Evolutionary conservation across 2,113 vertebrate species (phyloP).

Genomic region (Notothenia coriiceps): DNA sequence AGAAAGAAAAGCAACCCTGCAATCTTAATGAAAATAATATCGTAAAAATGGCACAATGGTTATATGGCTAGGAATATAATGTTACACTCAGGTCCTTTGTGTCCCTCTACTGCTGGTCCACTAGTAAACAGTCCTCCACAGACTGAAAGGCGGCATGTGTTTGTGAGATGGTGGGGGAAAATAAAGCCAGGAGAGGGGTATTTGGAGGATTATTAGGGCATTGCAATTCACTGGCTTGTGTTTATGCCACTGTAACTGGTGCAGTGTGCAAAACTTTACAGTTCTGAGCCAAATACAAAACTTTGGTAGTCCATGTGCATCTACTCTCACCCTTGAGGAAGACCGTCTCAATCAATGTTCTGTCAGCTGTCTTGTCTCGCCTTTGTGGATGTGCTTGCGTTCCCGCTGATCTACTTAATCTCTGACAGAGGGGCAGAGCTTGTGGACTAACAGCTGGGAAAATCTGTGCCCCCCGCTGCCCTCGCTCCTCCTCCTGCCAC

Average conservation of each 20-base stretch:
- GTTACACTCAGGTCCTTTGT: constrained; percentile 59
- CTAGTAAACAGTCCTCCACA: constrained; percentile 57
- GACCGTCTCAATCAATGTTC: constrained; percentile 42
- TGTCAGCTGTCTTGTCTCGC: constrained; percentile 57
- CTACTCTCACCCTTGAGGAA: constrained; percentile 11
- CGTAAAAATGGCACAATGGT: constrained; percentile 55
- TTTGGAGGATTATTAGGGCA: constrained; percentile 58
- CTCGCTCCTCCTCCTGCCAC: constrained; percentile 42
- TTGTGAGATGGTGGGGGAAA: constrained; percentile 65
- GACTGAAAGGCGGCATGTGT: constrained; percentile 57
- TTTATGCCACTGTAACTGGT: constrained; percentile 45
- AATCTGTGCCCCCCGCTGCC: constrained; percentile 56
- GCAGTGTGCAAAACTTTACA: constrained; percentile 43
- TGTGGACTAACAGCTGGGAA: constrained; percentile 79
- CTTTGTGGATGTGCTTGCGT: constrained; percentile 34
- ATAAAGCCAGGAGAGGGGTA: constrained; percentile 54
- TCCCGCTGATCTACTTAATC: constrained; percentile 65
- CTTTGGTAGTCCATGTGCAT: background rate
- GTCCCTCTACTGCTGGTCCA: constrained; percentile 40
- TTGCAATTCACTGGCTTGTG: constrained; percentile 45
- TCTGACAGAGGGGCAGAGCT: constrained; percentile 70
- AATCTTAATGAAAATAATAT: constrained; percentile 68
- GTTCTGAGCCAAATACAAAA: constrained; percentile 17
- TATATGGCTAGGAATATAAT: constrained; percentile 62
- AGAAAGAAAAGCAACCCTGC: constrained; percentile 36